Conservation (phyloP, 2,888 invertebrate genomes). For the Steromphala cineraria region DNA sequence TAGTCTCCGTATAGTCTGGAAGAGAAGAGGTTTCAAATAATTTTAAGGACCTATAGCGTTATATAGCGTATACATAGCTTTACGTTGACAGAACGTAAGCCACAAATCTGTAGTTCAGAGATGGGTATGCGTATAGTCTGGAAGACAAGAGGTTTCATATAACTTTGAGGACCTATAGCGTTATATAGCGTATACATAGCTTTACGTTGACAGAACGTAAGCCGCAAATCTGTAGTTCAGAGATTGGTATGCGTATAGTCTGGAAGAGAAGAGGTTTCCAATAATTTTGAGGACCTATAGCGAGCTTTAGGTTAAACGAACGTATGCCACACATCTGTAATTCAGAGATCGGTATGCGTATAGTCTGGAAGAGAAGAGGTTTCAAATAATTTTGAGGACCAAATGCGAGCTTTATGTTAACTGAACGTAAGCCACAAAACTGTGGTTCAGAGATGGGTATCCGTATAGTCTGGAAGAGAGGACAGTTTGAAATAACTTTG, state of each 20-base stretch:
- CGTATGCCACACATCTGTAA: slow-evolving; percentile 79
- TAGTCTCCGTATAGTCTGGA: slow-evolving; percentile 79
- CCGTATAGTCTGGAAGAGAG: slow-evolving; percentile 76
- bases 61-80: too few species aligned
- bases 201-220: slow-evolving; percentile 79
- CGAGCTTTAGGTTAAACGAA: too few species aligned
- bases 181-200: too few species aligned
- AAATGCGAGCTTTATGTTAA: too few species aligned
- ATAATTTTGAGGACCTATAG: too few species aligned
- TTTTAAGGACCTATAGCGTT: too few species aligned
- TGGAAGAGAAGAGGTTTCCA: slow-evolving; percentile 40
- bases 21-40: neutral
- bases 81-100: slow-evolving; percentile 79
- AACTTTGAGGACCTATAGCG: too few species aligned
- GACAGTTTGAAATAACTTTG: neutral
- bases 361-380: slow-evolving; percentile 66
- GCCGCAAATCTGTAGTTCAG: slow-evolving; percentile 78
- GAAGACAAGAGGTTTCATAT: neutral
- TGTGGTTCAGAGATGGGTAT: slow-evolving; percentile 79
- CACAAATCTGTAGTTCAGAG: slow-evolving; percentile 78
- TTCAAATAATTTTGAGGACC: too few species aligned
- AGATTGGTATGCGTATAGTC: slow-evolving; percentile 79
- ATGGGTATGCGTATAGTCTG: slow-evolving; percentile 79
- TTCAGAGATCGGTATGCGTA: slow-evolving; percentile 79
- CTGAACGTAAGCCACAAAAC: slow-evolving; percentile 79